Base-by-base conservation (phyloP, 1,140 invertebrate species). In the Bicyclus anynana region DNA sequence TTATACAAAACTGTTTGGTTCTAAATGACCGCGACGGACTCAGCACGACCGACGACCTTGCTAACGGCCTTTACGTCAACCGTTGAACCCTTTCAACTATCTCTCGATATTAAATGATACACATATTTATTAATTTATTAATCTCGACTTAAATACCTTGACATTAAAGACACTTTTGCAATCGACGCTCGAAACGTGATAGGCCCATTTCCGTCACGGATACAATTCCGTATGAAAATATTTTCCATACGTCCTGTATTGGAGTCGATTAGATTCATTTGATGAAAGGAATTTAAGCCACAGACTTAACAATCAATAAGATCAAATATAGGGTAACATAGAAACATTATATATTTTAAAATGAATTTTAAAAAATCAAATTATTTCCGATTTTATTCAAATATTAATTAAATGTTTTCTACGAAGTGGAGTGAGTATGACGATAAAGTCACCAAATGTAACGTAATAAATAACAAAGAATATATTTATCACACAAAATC, bases 21-120 rank as follows among this genome's bases (percentile, higher is more conserved):
- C 9, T 23, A 38, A 52, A 18, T 38, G 21, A 50, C 38, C 42
- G 47, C 52, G 48, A 46, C 62, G 61, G 59, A 68, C 62, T 62
- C 58, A 42, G 52, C 46, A 62, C 63, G 64, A 52, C 80, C n/a
- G 42, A 58, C 65, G 65, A 53, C 80, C 77, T 83, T 80, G 77
- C 64, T 23, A 63, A 66, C 70, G 74, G 66, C 80, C 80, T 83
- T 74, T 69, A 52, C 60, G 67, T 73, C 69, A 74, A 65, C 53
- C 48, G 38, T 53, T 60, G 58, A 76, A 75, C 67, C 68, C 69
- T 72, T 74, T 71, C 57, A 71, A 80, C 77, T 81, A 72, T 79
- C 74, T 74, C 72, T 64, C 53, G 52, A 40, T 62, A 62, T 54
- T 13, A 46, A 60, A 48, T 57, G 50, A 59, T 59, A 59, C 50